phyloP scores from a whole-genome alignment of 2,113 vertebrate genomes.

The Neogobius melanostomus region DNA sequence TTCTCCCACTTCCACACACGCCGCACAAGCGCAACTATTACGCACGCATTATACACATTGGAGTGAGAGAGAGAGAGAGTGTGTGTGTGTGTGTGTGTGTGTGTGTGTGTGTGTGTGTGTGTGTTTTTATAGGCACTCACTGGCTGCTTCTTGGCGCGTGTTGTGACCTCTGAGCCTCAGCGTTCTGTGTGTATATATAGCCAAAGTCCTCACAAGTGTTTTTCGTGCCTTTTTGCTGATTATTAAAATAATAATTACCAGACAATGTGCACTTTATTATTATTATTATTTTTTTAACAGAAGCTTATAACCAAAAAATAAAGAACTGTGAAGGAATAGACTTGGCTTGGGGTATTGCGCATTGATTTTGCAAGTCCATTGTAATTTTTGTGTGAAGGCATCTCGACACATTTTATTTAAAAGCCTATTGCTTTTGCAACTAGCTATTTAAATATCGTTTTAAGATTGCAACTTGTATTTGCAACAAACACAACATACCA shows the following conservation, averaged over 20 bases:
- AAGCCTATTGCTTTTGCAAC: too few relatives aligned
- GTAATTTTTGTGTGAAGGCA: background rate
- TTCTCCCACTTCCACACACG: background rate
- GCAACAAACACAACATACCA: too few relatives aligned
- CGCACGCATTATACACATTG: background rate
- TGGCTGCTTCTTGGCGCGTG: slow-evolving; percentile 19
- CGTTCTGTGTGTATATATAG: slow-evolving; percentile 9
- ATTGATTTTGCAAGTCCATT: background rate
- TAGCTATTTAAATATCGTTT: background rate
- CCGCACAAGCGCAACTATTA: background rate
- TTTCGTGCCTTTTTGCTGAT: too few relatives aligned
- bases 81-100: background rate
- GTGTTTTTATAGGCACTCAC: background rate
- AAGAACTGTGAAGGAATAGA: background rate
- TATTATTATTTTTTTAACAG: too few relatives aligned
- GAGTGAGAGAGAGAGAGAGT: slow-evolving; percentile 1
- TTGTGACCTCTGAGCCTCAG: slow-evolving; percentile 27
- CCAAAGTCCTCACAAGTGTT: too few relatives aligned
- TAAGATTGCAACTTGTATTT: background rate
- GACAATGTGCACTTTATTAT: too few relatives aligned
- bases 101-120: background rate
- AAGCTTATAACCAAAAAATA: background rate
- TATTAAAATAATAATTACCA: too few relatives aligned
- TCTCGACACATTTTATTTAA: too few relatives aligned
- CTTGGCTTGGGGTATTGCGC: too few relatives aligned